Percentiles rank a stretch among this genome's conserved stretches.
Conservation (phyloP, 2,113 vertebrate genomes). For the Neodontobutis hainanensis region DNA sequence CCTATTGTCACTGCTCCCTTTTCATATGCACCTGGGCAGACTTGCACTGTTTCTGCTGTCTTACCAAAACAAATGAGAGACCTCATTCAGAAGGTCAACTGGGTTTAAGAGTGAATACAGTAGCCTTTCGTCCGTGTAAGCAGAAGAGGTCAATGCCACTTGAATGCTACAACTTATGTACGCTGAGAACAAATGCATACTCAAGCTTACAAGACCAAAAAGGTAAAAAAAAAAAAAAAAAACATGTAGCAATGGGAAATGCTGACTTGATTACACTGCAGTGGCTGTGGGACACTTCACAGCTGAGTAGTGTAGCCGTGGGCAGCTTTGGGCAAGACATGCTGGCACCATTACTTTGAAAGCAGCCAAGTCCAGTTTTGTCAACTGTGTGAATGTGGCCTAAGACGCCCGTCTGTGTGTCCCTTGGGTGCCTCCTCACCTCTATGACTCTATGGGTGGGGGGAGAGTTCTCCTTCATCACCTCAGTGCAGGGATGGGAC, state of each 20-base stretch:
- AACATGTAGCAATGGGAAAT: slow-evolving; percentile 19
- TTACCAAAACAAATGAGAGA: slow-evolving; percentile 59
- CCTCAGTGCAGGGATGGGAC: slow-evolving; percentile 56
- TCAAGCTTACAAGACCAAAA: background rate
- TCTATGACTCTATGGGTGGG: slow-evolving; percentile 43
- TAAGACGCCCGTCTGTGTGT: slow-evolving; percentile 60
- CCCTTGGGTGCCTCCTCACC: slow-evolving; percentile 69
- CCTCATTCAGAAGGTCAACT: slow-evolving; percentile 24
- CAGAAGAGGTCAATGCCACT: too few species aligned
- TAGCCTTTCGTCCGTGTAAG: too few species aligned
- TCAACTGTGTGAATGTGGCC: slow-evolving; percentile 61
- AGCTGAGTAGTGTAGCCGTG: slow-evolving; percentile 35
- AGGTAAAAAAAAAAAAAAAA: slow-evolving; percentile 12
- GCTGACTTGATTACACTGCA: slow-evolving; percentile 31
- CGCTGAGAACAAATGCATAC: background rate
- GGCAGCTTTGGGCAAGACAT: slow-evolving; percentile 63
- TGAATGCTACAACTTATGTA: background rate
- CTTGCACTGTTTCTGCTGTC: slow-evolving; percentile 35
- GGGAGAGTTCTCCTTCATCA: slow-evolving; percentile 68
- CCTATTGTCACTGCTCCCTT: slow-evolving; percentile 47
- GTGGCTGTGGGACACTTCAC: slow-evolving; percentile 50
- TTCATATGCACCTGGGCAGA: slow-evolving; percentile 59
- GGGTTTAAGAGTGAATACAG: background rate
- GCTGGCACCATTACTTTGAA: slow-evolving; percentile 62
- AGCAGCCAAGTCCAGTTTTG: slow-evolving; percentile 43